phyloP scores from a whole-genome alignment of 2,888 invertebrate genomes.

The Sinohyriopsis cumingii region DNA sequence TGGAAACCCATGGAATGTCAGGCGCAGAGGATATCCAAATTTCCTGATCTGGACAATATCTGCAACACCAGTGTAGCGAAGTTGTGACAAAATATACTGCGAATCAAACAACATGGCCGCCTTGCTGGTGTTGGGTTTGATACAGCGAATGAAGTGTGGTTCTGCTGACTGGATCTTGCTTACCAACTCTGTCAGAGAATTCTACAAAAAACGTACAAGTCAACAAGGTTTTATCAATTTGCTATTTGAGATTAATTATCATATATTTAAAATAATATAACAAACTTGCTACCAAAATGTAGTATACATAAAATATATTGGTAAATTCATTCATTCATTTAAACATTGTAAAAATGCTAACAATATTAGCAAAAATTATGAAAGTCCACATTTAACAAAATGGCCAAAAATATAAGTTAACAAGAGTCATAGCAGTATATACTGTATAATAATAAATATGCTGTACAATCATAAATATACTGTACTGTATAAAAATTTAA shows the following conservation, averaged over 20 bases:
- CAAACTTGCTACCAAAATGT: too few relatives aligned
- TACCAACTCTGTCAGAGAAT: conserved; percentile 63
- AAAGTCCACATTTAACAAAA: too few relatives aligned
- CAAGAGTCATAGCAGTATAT: too few relatives aligned
- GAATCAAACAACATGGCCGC: conserved; percentile 47
- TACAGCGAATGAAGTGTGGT: conserved; percentile 65
- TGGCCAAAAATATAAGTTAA: too few relatives aligned
- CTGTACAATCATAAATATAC: too few relatives aligned
- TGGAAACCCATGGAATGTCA: conserved; percentile 56
- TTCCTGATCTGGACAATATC: conserved; percentile 63
- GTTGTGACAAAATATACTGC: conserved; percentile 60
- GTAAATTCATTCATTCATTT: too few relatives aligned
- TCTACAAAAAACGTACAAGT: conserved; percentile 43
- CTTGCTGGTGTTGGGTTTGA: conserved; percentile 64
- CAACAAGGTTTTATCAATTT: background rate
- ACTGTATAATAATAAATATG: too few relatives aligned
- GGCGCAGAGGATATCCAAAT: conserved; percentile 58
- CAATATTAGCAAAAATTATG: too few relatives aligned
- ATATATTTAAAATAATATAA: background rate
- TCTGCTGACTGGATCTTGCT: conserved; percentile 50
- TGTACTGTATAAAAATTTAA: too few relatives aligned
- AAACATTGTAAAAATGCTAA: too few relatives aligned
- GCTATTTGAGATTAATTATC: background rate
- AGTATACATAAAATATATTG: too few relatives aligned
- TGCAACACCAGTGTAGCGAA: conserved; percentile 63